phyloP scores from a whole-genome alignment of 2,888 invertebrate genomes.

The Eilema sororculum region DNA sequence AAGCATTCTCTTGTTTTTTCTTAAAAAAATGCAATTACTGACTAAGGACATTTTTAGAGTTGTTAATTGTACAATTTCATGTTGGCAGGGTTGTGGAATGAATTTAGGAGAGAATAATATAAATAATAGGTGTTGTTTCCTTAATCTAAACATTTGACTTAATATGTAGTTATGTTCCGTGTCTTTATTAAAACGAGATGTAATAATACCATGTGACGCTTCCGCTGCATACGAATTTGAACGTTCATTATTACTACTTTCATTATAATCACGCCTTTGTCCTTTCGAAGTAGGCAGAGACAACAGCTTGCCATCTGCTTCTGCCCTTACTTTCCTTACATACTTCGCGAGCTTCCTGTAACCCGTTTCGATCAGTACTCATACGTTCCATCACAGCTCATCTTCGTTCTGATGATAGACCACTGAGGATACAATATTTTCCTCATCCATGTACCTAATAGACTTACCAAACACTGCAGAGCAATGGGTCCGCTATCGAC shows the following conservation, averaged over 20 bases:
- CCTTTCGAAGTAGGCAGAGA: too few relatives aligned
- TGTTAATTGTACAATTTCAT: constrained; percentile 71
- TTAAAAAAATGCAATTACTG: constrained; percentile 68
- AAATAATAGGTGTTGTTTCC: constrained; percentile 68
- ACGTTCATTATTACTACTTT: background rate
- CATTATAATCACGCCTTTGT: background rate
- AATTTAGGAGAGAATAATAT: constrained; percentile 64
- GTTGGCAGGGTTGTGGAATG: constrained; percentile 33
- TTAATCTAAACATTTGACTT: constrained; percentile 77
- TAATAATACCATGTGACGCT: constrained; percentile 37
- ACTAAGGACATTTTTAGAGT: constrained; percentile 67
- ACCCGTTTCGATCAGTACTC: too few relatives aligned
- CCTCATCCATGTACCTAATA: too few relatives aligned
- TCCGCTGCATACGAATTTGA: constrained; percentile 21
- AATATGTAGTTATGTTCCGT: constrained; percentile 70
- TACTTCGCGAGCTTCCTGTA: too few relatives aligned
- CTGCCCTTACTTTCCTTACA: too few relatives aligned
- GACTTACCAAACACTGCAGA: too few relatives aligned
- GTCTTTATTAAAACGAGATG: constrained; percentile 57
- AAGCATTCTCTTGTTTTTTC: constrained; percentile 71
- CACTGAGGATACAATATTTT: too few relatives aligned
- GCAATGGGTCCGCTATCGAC: too few relatives aligned
- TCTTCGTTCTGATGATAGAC: too few relatives aligned
- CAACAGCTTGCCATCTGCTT: too few relatives aligned
- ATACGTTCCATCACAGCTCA: too few relatives aligned